phyloP scores from a whole-genome alignment of 2,888 invertebrate species.

The Blomia tropicalis region DNA sequence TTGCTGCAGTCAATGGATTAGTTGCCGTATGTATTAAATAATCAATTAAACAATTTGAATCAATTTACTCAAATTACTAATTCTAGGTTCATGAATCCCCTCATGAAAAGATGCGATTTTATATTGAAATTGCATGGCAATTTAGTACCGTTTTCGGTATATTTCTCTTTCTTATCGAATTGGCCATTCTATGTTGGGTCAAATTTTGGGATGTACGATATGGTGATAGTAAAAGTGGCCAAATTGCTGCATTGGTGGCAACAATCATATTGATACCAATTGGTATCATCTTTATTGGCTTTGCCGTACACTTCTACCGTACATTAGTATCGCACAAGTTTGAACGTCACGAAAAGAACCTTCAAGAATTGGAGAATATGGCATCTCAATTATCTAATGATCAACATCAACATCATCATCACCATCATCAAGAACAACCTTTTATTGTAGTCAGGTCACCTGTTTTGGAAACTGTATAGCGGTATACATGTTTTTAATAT shows the following conservation, averaged over 20 bases:
- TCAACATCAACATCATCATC: neutral
- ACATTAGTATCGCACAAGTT: conserved; percentile 22
- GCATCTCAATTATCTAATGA: conserved; percentile 11
- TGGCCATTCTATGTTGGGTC: conserved; percentile 82
- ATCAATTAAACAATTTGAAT: neutral
- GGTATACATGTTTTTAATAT: too few species aligned
- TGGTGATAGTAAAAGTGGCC: conserved; percentile 23
- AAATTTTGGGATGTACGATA: conserved; percentile 51
- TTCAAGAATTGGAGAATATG: conserved; percentile 33
- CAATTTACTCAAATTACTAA: conserved; percentile 1
- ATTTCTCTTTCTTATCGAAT: conserved; percentile 66
- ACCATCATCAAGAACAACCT: neutral
- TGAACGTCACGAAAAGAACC: conserved; percentile 32
- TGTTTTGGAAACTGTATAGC: neutral
- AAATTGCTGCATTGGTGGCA: conserved; percentile 51
- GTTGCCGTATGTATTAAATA: conserved; percentile 23
- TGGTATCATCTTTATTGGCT: conserved; percentile 65
- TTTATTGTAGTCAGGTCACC: neutral
- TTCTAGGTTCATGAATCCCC: conserved; percentile 35
- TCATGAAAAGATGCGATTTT: conserved; percentile 39
- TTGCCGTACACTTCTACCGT: conserved; percentile 36
- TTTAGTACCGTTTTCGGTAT: conserved; percentile 81
- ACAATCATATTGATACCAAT: conserved; percentile 76
- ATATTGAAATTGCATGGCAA: conserved; percentile 83
- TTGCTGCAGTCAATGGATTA: conserved; percentile 53